Evolutionary conservation across 2,888 invertebrate genomes (phyloP).

Genomic region (Lasioglossum morio): DNA sequence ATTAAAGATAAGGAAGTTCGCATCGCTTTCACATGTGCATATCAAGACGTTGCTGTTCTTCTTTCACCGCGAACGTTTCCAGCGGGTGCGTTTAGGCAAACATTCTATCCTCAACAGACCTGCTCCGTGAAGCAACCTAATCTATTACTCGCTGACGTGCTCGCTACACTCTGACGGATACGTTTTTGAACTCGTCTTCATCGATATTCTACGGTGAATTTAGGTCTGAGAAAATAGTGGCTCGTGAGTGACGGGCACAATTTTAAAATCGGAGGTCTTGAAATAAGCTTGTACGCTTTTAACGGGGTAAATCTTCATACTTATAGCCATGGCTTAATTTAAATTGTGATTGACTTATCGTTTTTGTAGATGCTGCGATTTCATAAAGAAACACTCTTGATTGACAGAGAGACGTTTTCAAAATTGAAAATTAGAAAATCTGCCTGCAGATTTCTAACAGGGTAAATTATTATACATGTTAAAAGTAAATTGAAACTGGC

Average conservation of each 20-base stretch:
- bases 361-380: background rate
- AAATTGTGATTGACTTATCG: too few relatives aligned
- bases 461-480: background rate
- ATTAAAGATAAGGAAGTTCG: background rate
- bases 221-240: background rate
- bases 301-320: background rate
- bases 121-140: background rate
- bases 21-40: background rate
- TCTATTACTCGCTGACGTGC: slow-evolving; percentile 16
- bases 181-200: slow-evolving; percentile 8
- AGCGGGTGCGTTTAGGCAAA: slow-evolving; percentile 11
- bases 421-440: background rate
- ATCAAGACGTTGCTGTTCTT: background rate
- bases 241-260: background rate
- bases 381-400: background rate
- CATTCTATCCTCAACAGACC: background rate
- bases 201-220: background rate
- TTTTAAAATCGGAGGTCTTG: background rate
- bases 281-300: background rate
- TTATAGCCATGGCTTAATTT: background rate
- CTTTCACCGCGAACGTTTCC: slow-evolving; percentile 13
- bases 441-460: background rate
- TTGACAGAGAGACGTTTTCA: background rate
- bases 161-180: background rate
- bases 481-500: background rate